Percentiles rank a stretch among this genome's conserved stretches.
These are phyloP conservation scores for Cetoscarus ocellatus DNA, from an alignment of 2,797 vertebrate genomes.

Conservation along the genomic window DNA sequence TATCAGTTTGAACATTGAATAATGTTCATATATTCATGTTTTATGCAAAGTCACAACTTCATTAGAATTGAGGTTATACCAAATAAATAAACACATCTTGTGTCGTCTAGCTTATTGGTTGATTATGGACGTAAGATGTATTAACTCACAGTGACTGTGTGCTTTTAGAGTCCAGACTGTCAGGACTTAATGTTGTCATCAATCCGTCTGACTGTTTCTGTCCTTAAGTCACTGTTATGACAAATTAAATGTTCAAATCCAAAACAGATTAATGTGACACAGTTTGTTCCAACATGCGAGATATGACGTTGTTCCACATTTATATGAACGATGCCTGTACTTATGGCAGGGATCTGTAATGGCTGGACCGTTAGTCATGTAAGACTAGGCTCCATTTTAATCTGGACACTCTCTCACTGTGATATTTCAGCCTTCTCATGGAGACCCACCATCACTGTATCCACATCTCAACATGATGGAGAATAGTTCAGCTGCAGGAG, in stretches of 20 bases:
- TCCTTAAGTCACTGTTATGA: constrained; percentile 37
- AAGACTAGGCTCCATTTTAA: constrained; percentile 16
- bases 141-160: neutral
- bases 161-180: neutral
- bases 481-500: constrained; percentile 27
- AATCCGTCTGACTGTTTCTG: constrained; percentile 53
- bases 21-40: too few species aligned
- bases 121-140: neutral
- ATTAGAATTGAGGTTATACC: too few species aligned
- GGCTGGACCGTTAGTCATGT: constrained; percentile 57
- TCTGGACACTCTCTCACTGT: constrained; percentile 8
- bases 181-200: constrained; percentile 38
- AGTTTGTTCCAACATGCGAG: constrained; percentile 19
- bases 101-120: neutral
- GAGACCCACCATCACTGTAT: neutral
- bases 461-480: constrained; percentile 37
- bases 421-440: neutral
- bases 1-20: too few species aligned
- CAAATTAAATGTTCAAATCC: constrained; percentile 39
- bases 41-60: too few species aligned
- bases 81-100: neutral
- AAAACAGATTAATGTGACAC: constrained; percentile 8
- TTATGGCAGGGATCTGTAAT: constrained; percentile 46
- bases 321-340: constrained; percentile 51
- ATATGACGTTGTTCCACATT: constrained; percentile 46